Conservation (phyloP, 2,113 vertebrate genomes). For the Australoheros scitulus region DNA sequence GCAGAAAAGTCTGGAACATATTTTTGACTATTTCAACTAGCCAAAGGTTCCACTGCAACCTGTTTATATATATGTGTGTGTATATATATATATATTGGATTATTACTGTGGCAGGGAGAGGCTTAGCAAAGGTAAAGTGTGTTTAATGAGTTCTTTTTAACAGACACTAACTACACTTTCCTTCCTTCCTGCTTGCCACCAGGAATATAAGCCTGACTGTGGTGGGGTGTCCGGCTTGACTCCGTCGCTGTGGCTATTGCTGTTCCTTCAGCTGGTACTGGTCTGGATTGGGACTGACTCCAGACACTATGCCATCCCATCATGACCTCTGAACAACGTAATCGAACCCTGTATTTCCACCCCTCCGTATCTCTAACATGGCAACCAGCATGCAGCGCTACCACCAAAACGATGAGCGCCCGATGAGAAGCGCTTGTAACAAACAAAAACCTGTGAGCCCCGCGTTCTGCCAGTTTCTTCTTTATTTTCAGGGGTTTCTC, state of each 20-base stretch:
- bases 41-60: not conserved
- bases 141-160: not conserved
- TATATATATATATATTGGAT: too few relatives aligned
- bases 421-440: slow-evolving; percentile 27
- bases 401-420: slow-evolving; percentile 40
- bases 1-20: not conserved
- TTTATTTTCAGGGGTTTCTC: slow-evolving; percentile 38
- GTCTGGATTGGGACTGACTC: slow-evolving; percentile 89
- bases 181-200: slow-evolving; percentile 38
- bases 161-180: slow-evolving; percentile 24
- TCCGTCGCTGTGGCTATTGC: slow-evolving; percentile 86
- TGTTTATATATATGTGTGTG: not conserved
- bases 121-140: not conserved
- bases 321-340: slow-evolving; percentile 81
- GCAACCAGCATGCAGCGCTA: slow-evolving; percentile 64
- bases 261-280: slow-evolving; percentile 85
- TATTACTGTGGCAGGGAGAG: not conserved
- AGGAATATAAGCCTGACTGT: slow-evolving; percentile 92
- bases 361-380: slow-evolving; percentile 26
- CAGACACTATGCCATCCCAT: slow-evolving; percentile 77
- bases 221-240: slow-evolving; percentile 89
- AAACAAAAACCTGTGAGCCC: slow-evolving; percentile 15
- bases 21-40: not conserved
- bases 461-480: slow-evolving; percentile 5
- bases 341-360: not conserved